Conservation (phyloP, 2,113 vertebrate species). For the Dryoscopus gambensis region DNA sequence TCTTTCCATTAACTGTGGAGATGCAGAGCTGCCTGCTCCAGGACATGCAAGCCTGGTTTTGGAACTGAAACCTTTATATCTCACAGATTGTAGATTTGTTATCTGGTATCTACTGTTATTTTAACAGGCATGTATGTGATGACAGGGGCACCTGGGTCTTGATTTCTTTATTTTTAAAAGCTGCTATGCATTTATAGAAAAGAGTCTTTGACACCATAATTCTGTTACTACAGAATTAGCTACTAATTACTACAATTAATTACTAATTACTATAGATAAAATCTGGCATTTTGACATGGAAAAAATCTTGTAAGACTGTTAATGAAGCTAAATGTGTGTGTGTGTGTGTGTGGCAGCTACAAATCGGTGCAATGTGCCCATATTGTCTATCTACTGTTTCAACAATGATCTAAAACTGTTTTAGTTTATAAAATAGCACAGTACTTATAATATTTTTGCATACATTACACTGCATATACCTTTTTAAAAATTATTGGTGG, state of each 20-base stretch:
- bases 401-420: neutral
- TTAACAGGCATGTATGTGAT: neutral
- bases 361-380: neutral
- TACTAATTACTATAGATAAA: neutral
- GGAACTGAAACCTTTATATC: neutral
- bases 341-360: neutral
- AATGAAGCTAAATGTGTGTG: neutral
- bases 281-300: neutral
- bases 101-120: neutral
- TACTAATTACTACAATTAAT: too few relatives aligned
- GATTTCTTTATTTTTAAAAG: neutral
- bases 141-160: neutral
- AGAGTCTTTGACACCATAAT: neutral
- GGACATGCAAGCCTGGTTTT: neutral
- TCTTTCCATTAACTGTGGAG: neutral
- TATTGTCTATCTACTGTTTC: neutral
- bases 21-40: neutral
- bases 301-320: neutral
- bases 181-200: neutral
- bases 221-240: neutral
- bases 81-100: neutral
- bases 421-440: neutral
- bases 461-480: neutral
- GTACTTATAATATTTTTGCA: neutral
- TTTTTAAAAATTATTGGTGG: neutral